Base-by-base conservation (phyloP, 1,140 invertebrate genomes). In the Caerostris darwini region DNA sequence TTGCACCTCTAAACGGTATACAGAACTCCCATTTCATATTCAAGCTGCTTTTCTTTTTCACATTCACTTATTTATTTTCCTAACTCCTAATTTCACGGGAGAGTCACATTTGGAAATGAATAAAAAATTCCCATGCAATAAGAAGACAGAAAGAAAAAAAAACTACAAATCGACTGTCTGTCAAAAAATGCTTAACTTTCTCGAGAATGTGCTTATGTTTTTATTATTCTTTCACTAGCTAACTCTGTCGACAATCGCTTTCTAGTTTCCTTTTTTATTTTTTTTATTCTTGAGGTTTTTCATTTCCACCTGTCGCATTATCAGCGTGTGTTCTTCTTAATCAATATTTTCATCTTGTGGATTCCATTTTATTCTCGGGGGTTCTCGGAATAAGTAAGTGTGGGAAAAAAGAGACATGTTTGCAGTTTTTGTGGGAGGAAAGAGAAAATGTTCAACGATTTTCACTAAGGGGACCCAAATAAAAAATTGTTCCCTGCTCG, bases 141-240 rank as follows among this genome's bases (percentile, higher is more conserved):
- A 83, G 56, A 10, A 19, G 10, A 34, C 71, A 50, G 54, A 56
- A 58, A 57, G n/a, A n/a, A 64, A 64, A 64, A 64, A 64, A 64
- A 56, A 19, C 4, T 57, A 56, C 14, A 83, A 83, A 83, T 57
- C 82, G 82, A 77, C 82, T 58, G 82, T 34, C 82, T 83, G 17
- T 83, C 82, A 83, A 83, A 83, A 83, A 83, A 58, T 83, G 82
- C 82, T 83, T 83, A 83, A 83, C 82, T 58, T 77, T 34, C 34
- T 34, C 2, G n/a, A 57, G 56, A 56, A 83, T 83, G 56, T 34
- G 19, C 57, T 57, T 83, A 83, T 83, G 56, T 2, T 83, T 83
- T 83, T 83, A 56, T 57, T 17, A 57, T 83, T 83, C 19, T 56
- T 83, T 34, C 82, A 83, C 54, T 54, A 83, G 82, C 53, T 77